Evolutionary conservation across 2,113 vertebrate species (phyloP).

Genomic region (Siphamia tubifer): DNA sequence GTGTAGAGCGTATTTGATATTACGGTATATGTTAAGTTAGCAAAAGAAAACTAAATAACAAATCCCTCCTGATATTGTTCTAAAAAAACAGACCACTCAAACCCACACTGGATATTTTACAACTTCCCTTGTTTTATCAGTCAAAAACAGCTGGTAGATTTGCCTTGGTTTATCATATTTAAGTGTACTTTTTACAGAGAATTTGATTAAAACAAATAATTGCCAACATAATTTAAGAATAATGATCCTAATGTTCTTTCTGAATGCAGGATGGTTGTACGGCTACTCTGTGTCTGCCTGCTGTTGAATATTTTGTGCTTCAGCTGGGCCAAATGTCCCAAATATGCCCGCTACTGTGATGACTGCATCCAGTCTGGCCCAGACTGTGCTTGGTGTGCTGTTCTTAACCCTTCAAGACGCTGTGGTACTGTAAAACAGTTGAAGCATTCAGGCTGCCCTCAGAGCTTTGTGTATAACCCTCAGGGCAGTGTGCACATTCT

Average conservation of each 20-base stretch:
- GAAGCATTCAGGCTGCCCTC: slow-evolving; percentile 14
- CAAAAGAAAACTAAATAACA: too few relatives aligned
- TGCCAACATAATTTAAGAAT: not conserved
- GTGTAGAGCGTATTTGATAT: too few relatives aligned
- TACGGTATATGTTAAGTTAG: too few relatives aligned
- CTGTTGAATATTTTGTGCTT: slow-evolving; percentile 16
- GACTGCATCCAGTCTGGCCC: slow-evolving; percentile 52
- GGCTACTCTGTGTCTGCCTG: slow-evolving; percentile 23
- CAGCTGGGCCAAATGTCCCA: slow-evolving; percentile 14
- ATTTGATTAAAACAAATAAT: not conserved
- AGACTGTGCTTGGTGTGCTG: slow-evolving; percentile 52
- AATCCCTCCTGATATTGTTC: too few relatives aligned
- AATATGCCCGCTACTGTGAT: slow-evolving; percentile 24
- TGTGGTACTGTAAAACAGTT: slow-evolving; percentile 29
- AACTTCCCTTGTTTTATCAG: too few relatives aligned
- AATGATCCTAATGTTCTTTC: not conserved
- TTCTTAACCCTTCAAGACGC: not conserved
- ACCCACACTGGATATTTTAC: too few relatives aligned
- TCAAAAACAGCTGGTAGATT: too few relatives aligned
- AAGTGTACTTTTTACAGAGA: too few relatives aligned
- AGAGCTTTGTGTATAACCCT: slow-evolving; percentile 32
- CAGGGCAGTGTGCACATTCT: not conserved
- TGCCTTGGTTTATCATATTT: too few relatives aligned
- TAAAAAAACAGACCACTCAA: too few relatives aligned
- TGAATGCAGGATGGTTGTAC: slow-evolving; percentile 43